These are phyloP conservation scores for Meliscaeva auricollis DNA, from an alignment of 2,888 invertebrate species.

Conservation along the genomic window DNA sequence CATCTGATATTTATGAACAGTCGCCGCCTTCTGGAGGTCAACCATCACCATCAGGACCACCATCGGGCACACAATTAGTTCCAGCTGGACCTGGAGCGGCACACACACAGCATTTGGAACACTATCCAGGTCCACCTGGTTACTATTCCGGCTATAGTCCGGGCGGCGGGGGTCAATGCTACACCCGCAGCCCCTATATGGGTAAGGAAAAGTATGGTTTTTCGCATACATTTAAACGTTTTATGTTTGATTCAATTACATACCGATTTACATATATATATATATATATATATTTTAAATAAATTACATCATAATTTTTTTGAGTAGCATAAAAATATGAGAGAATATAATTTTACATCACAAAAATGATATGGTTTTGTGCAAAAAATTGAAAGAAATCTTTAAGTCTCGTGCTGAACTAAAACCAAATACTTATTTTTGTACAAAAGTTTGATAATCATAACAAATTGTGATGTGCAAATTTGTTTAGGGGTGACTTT, in stretches of 20 bases:
- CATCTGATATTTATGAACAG: conserved; percentile 82
- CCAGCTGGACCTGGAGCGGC: conserved; percentile 83
- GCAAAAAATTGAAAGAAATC: too few species aligned
- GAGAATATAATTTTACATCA: too few species aligned
- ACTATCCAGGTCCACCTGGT: conserved; percentile 85
- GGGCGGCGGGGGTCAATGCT: conserved; percentile 85
- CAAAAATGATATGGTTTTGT: too few species aligned
- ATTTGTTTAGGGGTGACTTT: too few species aligned
- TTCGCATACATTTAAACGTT: conserved; percentile 61
- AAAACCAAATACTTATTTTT: too few species aligned
- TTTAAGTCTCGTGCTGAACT: too few species aligned
- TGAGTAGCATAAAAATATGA: too few species aligned
- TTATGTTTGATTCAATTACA: conserved; percentile 1
- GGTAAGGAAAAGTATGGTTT: conserved; percentile 85
- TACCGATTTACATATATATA: too few species aligned
- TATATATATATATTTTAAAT: background rate
- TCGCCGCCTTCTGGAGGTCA: conserved; percentile 77
- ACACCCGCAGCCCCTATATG: conserved; percentile 85
- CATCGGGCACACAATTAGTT: conserved; percentile 83
- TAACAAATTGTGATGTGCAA: too few species aligned
- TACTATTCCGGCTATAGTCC: conserved; percentile 86
- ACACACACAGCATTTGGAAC: conserved; percentile 84
- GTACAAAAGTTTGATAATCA: too few species aligned
- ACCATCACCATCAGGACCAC: conserved; percentile 77
- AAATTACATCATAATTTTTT: too few species aligned